A percentile compares a stretch with the other conserved stretches of the same genome.
Evolutionary conservation across 2,888 invertebrate genomes (phyloP).

Genomic region (Yponomeuta malinellus): DNA sequence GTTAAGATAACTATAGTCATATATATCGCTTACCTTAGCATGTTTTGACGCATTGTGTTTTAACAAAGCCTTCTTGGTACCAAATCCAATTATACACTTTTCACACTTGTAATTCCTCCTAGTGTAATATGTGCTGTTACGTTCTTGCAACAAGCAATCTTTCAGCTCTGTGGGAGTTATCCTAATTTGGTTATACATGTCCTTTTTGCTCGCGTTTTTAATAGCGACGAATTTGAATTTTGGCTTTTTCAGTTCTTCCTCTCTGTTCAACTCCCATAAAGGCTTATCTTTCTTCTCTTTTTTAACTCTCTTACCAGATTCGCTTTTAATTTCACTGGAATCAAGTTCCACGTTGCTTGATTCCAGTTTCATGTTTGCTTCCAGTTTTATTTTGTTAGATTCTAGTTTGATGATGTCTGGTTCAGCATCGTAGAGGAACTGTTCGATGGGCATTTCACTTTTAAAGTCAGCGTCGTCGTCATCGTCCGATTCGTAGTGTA

Average conservation of each 20-base stretch:
- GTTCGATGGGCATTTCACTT: not conserved
- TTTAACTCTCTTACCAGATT: not conserved
- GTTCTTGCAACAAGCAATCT: not conserved
- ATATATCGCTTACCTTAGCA: not conserved
- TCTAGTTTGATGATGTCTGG: not conserved
- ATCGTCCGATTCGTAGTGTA: not conserved
- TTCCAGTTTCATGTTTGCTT: not conserved
- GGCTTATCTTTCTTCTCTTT: not conserved
- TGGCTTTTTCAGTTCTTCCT: not conserved
- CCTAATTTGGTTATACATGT: slow-evolving; percentile 3
- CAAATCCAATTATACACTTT: slow-evolving; percentile 13
- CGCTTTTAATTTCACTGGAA: not conserved
- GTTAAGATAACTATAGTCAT: no score
- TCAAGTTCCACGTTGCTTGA: not conserved
- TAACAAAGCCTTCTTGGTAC: not conserved
- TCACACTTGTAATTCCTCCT: slow-evolving; percentile 11
- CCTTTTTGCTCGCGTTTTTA: not conserved
- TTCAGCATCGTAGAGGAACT: not conserved
- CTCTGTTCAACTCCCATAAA: not conserved
- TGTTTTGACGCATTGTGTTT: slow-evolving; percentile 9
- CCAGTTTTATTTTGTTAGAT: not conserved
- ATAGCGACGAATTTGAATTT: slow-evolving; percentile 10
- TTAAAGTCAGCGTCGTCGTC: not conserved
- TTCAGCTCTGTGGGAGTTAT: slow-evolving; percentile 1
- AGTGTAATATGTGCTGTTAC: slow-evolving; percentile 2